Evolutionary conservation across 2,888 invertebrate species (phyloP).

Genomic region (Piscicola geometra): DNA sequence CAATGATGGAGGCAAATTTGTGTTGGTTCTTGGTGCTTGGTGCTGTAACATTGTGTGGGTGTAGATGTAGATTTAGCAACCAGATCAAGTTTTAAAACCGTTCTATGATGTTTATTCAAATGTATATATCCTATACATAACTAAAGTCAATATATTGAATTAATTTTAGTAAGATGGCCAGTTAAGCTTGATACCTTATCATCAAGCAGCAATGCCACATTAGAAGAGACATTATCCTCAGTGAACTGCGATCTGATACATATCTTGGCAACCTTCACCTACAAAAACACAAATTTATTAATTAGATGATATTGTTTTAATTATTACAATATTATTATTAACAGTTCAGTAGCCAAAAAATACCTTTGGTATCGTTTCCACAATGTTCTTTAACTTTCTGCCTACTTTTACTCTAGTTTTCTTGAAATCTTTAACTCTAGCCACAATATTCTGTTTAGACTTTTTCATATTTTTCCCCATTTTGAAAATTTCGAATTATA

Average conservation of each 20-base stretch:
- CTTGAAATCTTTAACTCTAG: neutral
- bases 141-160: too few relatives aligned
- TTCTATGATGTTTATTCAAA: too few relatives aligned
- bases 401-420: neutral
- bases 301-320: neutral
- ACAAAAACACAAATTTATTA: neutral
- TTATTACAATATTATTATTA: neutral
- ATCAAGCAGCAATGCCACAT: neutral
- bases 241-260: neutral
- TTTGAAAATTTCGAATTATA: too few relatives aligned
- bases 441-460: conserved; percentile 6
- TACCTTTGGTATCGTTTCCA: neutral
- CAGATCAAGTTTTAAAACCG: too few relatives aligned
- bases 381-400: conserved; percentile 4
- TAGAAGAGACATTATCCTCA: neutral
- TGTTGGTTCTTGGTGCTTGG: too few relatives aligned
- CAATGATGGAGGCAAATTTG: too few relatives aligned
- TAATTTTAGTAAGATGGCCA: too few relatives aligned
- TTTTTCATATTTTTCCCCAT: conserved; percentile 16
- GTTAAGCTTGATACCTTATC: neutral
- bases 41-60: too few relatives aligned
- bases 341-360: neutral
- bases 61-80: too few relatives aligned
- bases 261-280: conserved; percentile 10
- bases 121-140: too few relatives aligned